Evolutionary conservation across 2,113 vertebrate genomes (phyloP), one percentile per base, ranked within the genome.

Genomic region (Myiagra hebetior): DNA sequence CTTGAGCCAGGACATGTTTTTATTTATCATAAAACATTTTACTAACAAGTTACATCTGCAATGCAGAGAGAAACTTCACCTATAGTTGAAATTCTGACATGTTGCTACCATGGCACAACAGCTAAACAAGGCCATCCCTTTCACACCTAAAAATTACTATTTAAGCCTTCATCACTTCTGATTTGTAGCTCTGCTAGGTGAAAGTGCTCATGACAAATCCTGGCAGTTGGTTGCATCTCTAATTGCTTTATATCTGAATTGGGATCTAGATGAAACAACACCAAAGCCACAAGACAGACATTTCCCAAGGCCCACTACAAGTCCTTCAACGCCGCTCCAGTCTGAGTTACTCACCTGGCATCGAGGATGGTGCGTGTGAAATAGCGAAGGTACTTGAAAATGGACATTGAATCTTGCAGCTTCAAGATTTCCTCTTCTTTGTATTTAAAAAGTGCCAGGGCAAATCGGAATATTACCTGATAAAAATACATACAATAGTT

Each of bases 351-450:
- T 76, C 97, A 99, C 99, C 99, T 98, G n/a, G 99, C 98, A 88
- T 99, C 99, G 18, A 99, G 98, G 91, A 99, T 98, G 1, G 99
- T 99, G 75, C 98, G 98, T 1, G 99, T 99, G 97, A 99, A 99
- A 80, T 98, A 98, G 8, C 99, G 96, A 33, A 99, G 99, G 88
- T 99, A 99, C 97, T 99, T 99, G 97, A 99, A 99, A 91, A 99
- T 99, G 89, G 99, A 97, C 87, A 99, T 99, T 0, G 99, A 98
- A 77, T 99, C 99, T 47, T 99, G 98, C 69, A 99, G 68, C 82
- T 99, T 99, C 59, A 99, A 91, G 96, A 99, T 99, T 90, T 99
- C 99, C 42, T 99, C 99, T 88, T 99, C 99, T 97, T 99, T 99
- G 97, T 98, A 99, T 82, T 99, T 99, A 92, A 99, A 99, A 78